phyloP scores from a whole-genome alignment of 2,113 vertebrate genomes.

The Puntigrus tetrazona region DNA sequence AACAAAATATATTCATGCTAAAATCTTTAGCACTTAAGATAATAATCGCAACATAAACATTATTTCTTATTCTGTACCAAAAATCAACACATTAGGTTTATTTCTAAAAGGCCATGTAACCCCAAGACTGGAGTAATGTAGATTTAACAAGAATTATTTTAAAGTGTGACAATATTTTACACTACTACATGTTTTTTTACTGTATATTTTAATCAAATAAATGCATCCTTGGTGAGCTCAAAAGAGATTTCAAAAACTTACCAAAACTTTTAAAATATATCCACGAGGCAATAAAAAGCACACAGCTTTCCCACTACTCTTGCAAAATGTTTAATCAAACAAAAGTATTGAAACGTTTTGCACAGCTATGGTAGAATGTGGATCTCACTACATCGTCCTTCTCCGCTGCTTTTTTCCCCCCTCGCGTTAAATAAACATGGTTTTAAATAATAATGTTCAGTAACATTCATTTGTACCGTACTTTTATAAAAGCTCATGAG shows the following conservation, averaged over 20 bases:
- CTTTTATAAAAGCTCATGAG: slow-evolving; percentile 51
- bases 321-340: slow-evolving; percentile 64
- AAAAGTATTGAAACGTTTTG: slow-evolving; percentile 58
- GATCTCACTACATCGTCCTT: slow-evolving; percentile 51
- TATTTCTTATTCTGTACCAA: too few species aligned
- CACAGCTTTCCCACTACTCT: slow-evolving; percentile 23
- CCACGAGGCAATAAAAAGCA: background rate
- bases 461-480: slow-evolving; percentile 57
- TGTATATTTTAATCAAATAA: background rate
- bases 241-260: background rate
- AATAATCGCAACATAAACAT: too few species aligned
- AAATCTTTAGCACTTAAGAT: too few species aligned
- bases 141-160: background rate
- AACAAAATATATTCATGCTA: too few species aligned
- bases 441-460: slow-evolving; percentile 64
- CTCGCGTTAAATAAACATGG: slow-evolving; percentile 60
- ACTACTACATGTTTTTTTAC: background rate
- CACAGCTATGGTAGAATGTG: slow-evolving; percentile 56
- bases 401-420: slow-evolving; percentile 44
- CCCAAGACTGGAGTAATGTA: background rate
- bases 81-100: too few species aligned
- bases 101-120: background rate
- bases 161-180: background rate
- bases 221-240: background rate
- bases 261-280: background rate